phyloP scores from a whole-genome alignment of 1,140 invertebrate species.

The Drosophila kohkoa region DNA sequence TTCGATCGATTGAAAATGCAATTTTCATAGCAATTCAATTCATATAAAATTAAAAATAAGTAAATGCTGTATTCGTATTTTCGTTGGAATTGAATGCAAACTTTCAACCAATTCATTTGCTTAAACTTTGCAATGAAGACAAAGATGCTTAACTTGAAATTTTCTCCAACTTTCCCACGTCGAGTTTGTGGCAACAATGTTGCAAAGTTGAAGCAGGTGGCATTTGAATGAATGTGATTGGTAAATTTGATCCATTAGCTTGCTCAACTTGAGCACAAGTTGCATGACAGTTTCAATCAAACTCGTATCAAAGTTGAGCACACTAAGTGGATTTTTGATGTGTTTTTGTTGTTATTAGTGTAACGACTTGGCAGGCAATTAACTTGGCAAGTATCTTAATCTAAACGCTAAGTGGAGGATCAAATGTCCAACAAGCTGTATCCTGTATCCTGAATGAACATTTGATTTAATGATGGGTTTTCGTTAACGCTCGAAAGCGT shows the following conservation, averaged over 20 bases:
- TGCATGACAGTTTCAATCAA: constrained; percentile 9
- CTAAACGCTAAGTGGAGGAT: not conserved
- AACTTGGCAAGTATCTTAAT: not conserved
- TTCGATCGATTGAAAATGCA: too few relatives aligned
- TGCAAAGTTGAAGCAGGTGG: not conserved
- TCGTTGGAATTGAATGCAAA: too few relatives aligned
- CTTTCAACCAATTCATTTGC: too few relatives aligned
- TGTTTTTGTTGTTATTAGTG: too few relatives aligned
- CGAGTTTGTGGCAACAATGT: not conserved
- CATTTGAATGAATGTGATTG: not conserved
- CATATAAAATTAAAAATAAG: too few relatives aligned
- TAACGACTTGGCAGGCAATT: not conserved
- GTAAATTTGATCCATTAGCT: constrained; percentile 7
- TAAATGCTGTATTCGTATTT: too few relatives aligned
- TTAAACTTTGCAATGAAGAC: too few relatives aligned
- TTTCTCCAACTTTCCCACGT: not conserved
- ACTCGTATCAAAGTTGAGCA: not conserved
- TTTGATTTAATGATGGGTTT: not conserved
- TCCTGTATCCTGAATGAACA: not conserved
- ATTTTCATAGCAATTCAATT: too few relatives aligned
- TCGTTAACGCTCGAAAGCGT: not conserved
- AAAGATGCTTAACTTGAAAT: not conserved
- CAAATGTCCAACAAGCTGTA: not conserved
- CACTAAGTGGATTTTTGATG: constrained; percentile 1
- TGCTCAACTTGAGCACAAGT: not conserved